Base-by-base conservation (phyloP, 2,113 vertebrate genomes). In the Phocoena phocoena region DNA sequence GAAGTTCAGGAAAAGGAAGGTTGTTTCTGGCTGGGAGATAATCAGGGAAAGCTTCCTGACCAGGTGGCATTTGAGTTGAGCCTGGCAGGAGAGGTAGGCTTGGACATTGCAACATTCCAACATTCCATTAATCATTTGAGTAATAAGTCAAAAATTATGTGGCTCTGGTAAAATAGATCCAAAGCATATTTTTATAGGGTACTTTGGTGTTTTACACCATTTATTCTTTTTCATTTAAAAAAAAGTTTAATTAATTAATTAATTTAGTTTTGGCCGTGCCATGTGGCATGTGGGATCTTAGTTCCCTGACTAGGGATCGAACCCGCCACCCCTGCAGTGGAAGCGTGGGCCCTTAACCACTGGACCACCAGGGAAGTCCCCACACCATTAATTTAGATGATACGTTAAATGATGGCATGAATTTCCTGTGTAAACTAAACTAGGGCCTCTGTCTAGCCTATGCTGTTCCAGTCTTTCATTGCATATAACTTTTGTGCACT, bases 1-100 rank as follows among this genome's bases (percentile, higher is more conserved):
- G 36, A 67, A 79, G n/a, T 83, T 97, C 28, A 70, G 36, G 68
- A 91, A 73, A 81, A 92, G 74, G 62, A 85, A 93, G 47, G 70
- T 80, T 77, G 55, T 68, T 73, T 94, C 36, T 47, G 68, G n/a
- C 53, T 88, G 1, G 50, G 63, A 70, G 82, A 83, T 41, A 95
- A 65, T n/a, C 63, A 26, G 86, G 36, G 63, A 94, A 83, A 25
- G 2, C 21, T 60, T 81, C 74, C 13, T 2, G 15, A 68, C 93
- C 47, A 92, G 33, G 33, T 86, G n/a, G 36, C 47, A 23, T 63
- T 94, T 60, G 38, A 88, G 8, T 62, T 77, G 65, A 88, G 60
- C 67, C 55, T 44, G 82, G 33, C 23, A 44, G 85, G 44, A 82
- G 88, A 88, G 88, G 50, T 77, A 67, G 77, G 50, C 47, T 60